Conservation (phyloP, 92 coral and sea anemone species). For the Zoanthus gigantus region DNA sequence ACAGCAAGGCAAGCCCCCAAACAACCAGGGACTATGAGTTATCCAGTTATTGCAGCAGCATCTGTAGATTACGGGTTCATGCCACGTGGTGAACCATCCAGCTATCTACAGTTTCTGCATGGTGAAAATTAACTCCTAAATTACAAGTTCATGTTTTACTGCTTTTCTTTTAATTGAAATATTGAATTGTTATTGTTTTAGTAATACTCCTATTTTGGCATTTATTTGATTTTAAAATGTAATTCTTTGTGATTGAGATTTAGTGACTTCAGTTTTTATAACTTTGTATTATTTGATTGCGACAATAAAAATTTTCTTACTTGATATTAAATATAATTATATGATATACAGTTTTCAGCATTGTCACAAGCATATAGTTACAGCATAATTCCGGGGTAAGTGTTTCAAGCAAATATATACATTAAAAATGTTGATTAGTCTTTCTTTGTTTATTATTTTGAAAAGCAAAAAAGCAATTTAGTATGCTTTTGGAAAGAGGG, state of each 20-base stretch:
- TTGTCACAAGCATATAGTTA: not conserved
- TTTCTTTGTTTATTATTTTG: not conserved
- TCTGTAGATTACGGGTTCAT: conserved; percentile 1
- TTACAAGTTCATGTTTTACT: not conserved
- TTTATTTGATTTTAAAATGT: not conserved
- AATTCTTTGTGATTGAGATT: not conserved
- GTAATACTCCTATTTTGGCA: not conserved
- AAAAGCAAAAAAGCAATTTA: conserved; percentile 4
- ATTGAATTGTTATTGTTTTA: not conserved
- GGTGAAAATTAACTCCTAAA: not conserved
- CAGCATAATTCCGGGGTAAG: not conserved
- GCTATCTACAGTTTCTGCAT: conserved; percentile 16
- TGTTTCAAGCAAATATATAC: conserved; percentile 7
- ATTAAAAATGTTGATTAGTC: not conserved
- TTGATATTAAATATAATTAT: not conserved
- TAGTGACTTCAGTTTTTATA: not conserved
- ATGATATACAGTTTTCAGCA: conserved; percentile 2
- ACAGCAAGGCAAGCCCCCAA: too few relatives aligned
- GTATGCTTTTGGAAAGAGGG: not conserved
- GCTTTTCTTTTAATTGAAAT: not conserved
- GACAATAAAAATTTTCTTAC: not conserved
- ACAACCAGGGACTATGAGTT: too few relatives aligned
- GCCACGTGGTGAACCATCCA: conserved; percentile 22
- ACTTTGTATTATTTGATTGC: not conserved
- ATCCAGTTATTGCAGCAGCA: too few relatives aligned